Evolutionary conservation across 2,888 invertebrate species (phyloP).

Genomic region (Cosmia pyralina): DNA sequence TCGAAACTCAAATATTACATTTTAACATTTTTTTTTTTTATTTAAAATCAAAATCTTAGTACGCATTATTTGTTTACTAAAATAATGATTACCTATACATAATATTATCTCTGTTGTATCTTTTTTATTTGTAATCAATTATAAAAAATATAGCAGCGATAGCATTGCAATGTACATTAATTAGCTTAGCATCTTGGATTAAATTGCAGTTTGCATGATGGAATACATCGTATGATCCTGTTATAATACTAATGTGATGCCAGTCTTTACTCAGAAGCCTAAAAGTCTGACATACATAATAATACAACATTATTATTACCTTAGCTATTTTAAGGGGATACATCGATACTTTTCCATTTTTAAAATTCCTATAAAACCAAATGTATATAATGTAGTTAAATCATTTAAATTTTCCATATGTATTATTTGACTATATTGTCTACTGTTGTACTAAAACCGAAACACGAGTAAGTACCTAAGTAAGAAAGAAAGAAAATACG

Average conservation of each 20-base stretch:
- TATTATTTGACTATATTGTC: no score
- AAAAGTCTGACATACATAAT: background rate
- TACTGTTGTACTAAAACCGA: no score
- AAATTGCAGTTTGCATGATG: background rate
- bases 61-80: background rate
- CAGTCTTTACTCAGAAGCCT: background rate
- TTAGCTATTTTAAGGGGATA: no score
- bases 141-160: background rate
- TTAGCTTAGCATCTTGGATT: conserved; percentile 8
- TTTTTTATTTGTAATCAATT: background rate
- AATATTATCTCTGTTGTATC: background rate
- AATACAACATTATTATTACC: no score
- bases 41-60: background rate
- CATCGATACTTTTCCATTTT: no score
- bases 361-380: no score
- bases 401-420: no score
- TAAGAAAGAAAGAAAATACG: no score
- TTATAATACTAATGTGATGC: background rate
- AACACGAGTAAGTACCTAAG: no score
- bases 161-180: background rate
- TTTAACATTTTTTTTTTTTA: no score
- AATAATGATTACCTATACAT: background rate
- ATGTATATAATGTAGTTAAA: no score
- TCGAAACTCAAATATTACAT: no score
- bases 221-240: background rate